Evolutionary conservation across 2,888 invertebrate genomes (phyloP), one percentile per base, ranked within the genome.

Genomic region (Lamproptera curius): DNA sequence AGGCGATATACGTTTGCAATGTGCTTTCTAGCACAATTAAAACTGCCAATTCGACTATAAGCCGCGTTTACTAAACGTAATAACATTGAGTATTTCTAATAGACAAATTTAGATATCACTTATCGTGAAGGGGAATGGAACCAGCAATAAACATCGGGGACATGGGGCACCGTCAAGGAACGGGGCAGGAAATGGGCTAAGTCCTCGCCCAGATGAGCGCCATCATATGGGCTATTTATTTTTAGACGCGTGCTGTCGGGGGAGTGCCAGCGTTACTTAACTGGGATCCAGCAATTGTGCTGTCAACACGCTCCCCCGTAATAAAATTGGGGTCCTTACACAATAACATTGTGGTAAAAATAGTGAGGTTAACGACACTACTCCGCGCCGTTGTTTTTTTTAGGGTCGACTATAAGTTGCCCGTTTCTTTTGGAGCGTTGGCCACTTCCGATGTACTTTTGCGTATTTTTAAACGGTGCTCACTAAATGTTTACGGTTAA

Each of bases 221-320:
- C 51, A 56, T 56, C 60, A 56, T 63, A 60, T 56, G 56, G 59
- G 43, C 56, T 59, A 55, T 63, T 61, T 72, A 67, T 67, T 70
- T 65, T 60, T 70, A 67, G 68, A 47, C 48, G 52, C 54, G 52
- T 51, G 50, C 42, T n/a, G n/a, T n/a, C n/a, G 39, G 53, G 58
- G 56, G 56, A 42, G 59, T 60, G 59, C 54, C 31, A 53, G 55
- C 54, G 55, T 53, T 51, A 56, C 52, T 56, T 56, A 55, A 55
- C 54, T 56, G 54, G 56, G 47, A 58, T 56, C 53, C 53, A 51
- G 57, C 55, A 56, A 62, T 63, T 56, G 61, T 55, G 57, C 58
- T 66, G 66, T 62, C 66, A 63, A 58, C 61, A 52, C 52, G 45
- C 52, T 43, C 37, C 42, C 51, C 11, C 34, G 16, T 35, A 39